Base-by-base conservation (phyloP, 1,140 invertebrate genomes). In the Pseudomyrmex gracilis region DNA sequence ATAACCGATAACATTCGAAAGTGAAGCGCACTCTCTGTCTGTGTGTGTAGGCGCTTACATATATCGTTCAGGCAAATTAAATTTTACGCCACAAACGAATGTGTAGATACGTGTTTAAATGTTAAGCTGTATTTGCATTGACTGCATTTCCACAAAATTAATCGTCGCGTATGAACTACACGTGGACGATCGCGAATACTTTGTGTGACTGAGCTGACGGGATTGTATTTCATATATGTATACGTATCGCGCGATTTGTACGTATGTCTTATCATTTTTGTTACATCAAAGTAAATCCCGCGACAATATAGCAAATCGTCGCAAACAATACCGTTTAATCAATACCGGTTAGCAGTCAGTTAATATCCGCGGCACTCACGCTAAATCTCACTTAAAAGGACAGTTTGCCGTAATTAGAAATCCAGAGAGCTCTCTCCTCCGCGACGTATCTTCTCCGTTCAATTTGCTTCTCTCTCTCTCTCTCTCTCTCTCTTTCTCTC, bases 271-370 rank as follows among this genome's bases (percentile, higher is more conserved):
- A 80, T 80, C 55, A 49, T 80, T n/a, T 77, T 51, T 55, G 22
- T 24, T 24, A 70, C 43, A 20, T 70, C 53, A 49, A 71, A 80
- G 15, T 10, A 5, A 80, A 71, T 71, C n/a, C 45, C 20, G 34
- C 22, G 53, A 80, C 53, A 80, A 80, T 34, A 34, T 71, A 49
- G 76, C 51, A 47, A 80, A 78, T 78, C 20, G 64, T 34, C 34
- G 15, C 53, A 78, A 78, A 86, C 73, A 86, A 86, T 86, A 70
- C 34, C 51, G 45, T 76, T 63, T 85, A 78, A 86, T 86, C 63
- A 85, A 51, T 58, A 63, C 24, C 34, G 45, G 20, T 71, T 34
- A 51, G 47, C 66, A 71, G 45, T 73, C 49, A 74, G 85, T 86
- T 85, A 63, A 71, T 77, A 86, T 34, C 34, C 68, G 45, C 57